Evolutionary conservation across 2,888 invertebrate genomes (phyloP).

Genomic region (Onchidella celtica): DNA sequence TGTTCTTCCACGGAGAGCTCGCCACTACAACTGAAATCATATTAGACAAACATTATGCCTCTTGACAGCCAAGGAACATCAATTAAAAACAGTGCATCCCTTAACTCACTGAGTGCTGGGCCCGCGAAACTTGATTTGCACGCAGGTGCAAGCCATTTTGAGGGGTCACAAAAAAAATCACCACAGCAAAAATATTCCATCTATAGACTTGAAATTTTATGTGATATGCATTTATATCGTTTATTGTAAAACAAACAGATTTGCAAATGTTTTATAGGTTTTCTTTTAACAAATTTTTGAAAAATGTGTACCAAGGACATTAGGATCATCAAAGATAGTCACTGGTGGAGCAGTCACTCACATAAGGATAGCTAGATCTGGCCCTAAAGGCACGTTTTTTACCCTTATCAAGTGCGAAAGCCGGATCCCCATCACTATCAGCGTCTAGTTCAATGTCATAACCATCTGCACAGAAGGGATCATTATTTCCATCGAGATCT

Average conservation of each 20-base stretch:
- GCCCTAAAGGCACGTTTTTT: neutral
- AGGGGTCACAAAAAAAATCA: neutral
- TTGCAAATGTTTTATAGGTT: neutral
- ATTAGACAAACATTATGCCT: too few species aligned
- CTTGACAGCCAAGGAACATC: too few species aligned
- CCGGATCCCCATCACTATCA: neutral
- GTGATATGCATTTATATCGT: neutral
- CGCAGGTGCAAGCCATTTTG: neutral
- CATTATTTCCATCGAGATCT: neutral
- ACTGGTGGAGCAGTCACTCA: neutral
- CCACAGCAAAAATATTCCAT: neutral
- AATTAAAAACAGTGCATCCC: too few species aligned
- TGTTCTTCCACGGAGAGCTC: too few species aligned
- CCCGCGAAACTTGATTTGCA: neutral
- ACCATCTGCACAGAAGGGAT: neutral
- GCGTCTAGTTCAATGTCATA: neutral
- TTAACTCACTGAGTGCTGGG: neutral
- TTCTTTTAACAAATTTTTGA: neutral
- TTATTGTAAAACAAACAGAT: neutral
- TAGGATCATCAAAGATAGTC: too few species aligned
- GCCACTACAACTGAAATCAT: too few species aligned
- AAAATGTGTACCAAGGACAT: neutral
- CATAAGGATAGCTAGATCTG: neutral
- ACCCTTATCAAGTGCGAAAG: neutral
- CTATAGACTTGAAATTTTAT: neutral